A percentile compares a stretch with the other conserved stretches of the same genome.
phyloP scores from a whole-genome alignment of 2,888 invertebrate species.

The Bombylius major region DNA sequence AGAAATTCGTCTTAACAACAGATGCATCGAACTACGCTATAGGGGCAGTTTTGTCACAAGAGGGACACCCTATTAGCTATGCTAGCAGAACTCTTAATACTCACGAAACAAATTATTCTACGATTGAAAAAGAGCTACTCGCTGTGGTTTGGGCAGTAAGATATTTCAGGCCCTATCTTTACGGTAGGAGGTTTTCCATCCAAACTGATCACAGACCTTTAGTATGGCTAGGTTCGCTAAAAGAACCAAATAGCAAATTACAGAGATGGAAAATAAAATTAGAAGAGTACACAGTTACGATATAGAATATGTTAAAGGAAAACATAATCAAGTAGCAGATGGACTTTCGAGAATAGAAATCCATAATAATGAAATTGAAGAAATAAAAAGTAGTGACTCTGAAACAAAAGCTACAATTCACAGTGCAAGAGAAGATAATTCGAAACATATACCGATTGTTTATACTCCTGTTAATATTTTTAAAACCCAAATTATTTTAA shows the following conservation, averaged over 20 bases:
- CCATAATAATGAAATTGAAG: no score
- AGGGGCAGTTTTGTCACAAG: constrained; percentile 13
- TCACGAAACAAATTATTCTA: constrained; percentile 9
- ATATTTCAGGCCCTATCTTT: constrained; percentile 12
- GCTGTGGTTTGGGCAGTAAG: constrained; percentile 11
- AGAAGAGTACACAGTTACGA: constrained; percentile 1
- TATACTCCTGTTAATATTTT: no score
- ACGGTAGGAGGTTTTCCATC: constrained; percentile 8
- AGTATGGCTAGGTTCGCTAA: constrained; percentile 26
- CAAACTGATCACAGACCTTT: constrained; percentile 13
- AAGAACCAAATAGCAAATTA: constrained; percentile 27
- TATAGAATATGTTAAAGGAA: constrained; percentile 11
- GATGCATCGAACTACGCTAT: constrained; percentile 12
- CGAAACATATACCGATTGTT: no score
- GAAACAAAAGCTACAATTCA: no score
- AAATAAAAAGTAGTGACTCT: no score
- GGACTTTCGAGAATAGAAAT: constrained; percentile 5
- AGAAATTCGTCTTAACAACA: constrained; percentile 10
- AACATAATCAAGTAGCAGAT: constrained; percentile 8
- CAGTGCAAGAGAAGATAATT: no score
- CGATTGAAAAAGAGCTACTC: constrained; percentile 12
- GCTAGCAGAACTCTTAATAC: constrained; percentile 13
- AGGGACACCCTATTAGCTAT: constrained; percentile 9
- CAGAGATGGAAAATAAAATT: constrained; percentile 22
- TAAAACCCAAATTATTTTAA: no score